Conservation (phyloP, 2,888 invertebrate genomes). For the Chrysolina haemoptera region DNA sequence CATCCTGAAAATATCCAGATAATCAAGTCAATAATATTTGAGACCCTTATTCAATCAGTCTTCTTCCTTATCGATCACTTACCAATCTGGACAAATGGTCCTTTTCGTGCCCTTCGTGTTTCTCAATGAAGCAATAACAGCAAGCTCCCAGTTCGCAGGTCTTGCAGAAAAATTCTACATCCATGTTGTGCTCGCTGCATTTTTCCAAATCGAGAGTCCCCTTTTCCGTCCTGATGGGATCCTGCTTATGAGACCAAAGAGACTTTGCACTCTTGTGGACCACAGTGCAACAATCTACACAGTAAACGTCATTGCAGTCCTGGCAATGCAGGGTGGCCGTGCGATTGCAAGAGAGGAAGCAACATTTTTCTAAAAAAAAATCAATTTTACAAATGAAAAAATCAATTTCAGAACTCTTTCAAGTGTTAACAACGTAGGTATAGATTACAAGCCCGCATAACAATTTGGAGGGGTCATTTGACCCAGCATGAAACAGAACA, state of each 20-base stretch:
- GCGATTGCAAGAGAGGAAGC: constrained; percentile 56
- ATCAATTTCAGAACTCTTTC: no score
- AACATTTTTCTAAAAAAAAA: constrained; percentile 53
- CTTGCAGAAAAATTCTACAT: constrained; percentile 67
- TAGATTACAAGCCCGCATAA: no score
- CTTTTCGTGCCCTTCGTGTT: constrained; percentile 66
- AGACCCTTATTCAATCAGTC: not conserved
- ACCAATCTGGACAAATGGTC: constrained; percentile 64
- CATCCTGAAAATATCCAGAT: constrained; percentile 42
- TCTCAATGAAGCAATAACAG: constrained; percentile 67
- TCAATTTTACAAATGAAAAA: constrained; percentile 1
- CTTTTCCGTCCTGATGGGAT: constrained; percentile 36
- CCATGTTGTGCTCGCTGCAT: constrained; percentile 60
- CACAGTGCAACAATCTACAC: constrained; percentile 57
- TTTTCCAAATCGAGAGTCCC: constrained; percentile 50
- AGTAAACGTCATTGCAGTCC: constrained; percentile 63
- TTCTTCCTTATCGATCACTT: constrained; percentile 43
- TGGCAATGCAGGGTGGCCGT: constrained; percentile 59
- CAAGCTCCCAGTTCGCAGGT: constrained; percentile 67
- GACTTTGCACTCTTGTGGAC: constrained; percentile 66
- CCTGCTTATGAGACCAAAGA: constrained; percentile 61
- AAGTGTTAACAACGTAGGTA: no score
- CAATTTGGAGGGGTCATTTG: no score
- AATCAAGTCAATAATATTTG: not conserved
- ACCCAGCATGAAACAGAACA: no score